Evolutionary conservation across 2,888 invertebrate genomes (phyloP), one percentile per base, ranked within the genome.

Genomic region (Andrena haemorrhoa): DNA sequence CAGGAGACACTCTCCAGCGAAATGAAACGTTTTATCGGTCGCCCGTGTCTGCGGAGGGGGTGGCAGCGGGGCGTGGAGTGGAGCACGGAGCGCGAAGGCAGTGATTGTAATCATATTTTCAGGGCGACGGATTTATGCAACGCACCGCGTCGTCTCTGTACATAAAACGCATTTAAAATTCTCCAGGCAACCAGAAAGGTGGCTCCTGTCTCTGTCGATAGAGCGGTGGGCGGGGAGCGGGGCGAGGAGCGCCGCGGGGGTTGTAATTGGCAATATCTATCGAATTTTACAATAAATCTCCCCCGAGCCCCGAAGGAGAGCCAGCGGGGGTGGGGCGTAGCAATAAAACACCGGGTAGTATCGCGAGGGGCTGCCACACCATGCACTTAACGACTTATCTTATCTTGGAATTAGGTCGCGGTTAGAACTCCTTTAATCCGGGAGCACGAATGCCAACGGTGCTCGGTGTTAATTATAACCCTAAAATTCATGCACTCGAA

Each of bases 261-360:
- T 90, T 88, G 91, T 92, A 92, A 92, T 92, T 92, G 92, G 91
- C 91, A 92, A 92, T 90, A 91, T 90, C 92, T 92, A 93, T 93
- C 93, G 92, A 93, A 93, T 93, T 93, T 92, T 89, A 87, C 89
- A 86, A 92, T 93, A 93, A 92, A 93, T 93, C 92, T 91, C 87
- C 75, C 75, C 82, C 78, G 82, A 83, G 83, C 87, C 90, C 86
- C 87, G 80, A 79, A 86, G 87, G 86, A 83, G 77, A 83, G 80
- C 75, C 77, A 49, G 58, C 72, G 85, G 71, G 84, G 82, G 81
- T 83, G 85, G 87, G 82, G 75, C 86, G 72, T 82, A 83, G 92
- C 90, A 91, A 92, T 92, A 92, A 92, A 92, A 91, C 89, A 92
- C 87, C 79, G 88, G 77, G 89, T 90, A 86, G 90, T 92, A 91